Conservation (phyloP, 2,888 invertebrate species). For the Tetragonisca angustula region DNA sequence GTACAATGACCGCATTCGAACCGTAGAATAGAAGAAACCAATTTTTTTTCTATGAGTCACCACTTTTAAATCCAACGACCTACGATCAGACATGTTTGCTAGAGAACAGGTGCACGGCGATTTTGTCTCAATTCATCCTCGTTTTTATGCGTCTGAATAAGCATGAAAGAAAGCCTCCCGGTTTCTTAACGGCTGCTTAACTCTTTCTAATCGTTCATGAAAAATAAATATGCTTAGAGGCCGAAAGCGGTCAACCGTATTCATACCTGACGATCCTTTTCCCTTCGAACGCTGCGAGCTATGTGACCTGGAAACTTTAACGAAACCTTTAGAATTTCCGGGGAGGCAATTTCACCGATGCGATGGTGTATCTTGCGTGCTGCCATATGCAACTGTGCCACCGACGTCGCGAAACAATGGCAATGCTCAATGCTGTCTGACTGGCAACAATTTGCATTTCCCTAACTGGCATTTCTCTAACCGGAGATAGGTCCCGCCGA, state of each 20-base stretch:
- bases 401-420: constrained; percentile 50
- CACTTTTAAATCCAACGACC: constrained; percentile 45
- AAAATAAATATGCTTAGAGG: constrained; percentile 49
- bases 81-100: background rate
- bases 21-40: constrained; percentile 33
- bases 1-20: constrained; percentile 22
- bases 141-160: constrained; percentile 18
- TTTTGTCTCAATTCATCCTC: background rate
- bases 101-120: background rate
- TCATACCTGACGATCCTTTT: constrained; percentile 20
- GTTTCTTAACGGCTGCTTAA: constrained; percentile 6
- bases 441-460: constrained; percentile 72
- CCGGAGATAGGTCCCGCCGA: constrained; percentile 34
- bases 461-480: constrained; percentile 41
- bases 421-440: constrained; percentile 64
- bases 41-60: constrained; percentile 40
- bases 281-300: constrained; percentile 51
- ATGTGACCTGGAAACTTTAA: constrained; percentile 76
- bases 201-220: constrained; percentile 41
- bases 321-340: constrained; percentile 73
- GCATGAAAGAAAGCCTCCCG: background rate
- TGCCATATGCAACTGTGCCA: constrained; percentile 42
- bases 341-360: constrained; percentile 67
- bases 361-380: constrained; percentile 48
- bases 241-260: constrained; percentile 49